phyloP scores from a whole-genome alignment of 2,113 vertebrate species.

The Rhynchopsitta pachyrhyncha region DNA sequence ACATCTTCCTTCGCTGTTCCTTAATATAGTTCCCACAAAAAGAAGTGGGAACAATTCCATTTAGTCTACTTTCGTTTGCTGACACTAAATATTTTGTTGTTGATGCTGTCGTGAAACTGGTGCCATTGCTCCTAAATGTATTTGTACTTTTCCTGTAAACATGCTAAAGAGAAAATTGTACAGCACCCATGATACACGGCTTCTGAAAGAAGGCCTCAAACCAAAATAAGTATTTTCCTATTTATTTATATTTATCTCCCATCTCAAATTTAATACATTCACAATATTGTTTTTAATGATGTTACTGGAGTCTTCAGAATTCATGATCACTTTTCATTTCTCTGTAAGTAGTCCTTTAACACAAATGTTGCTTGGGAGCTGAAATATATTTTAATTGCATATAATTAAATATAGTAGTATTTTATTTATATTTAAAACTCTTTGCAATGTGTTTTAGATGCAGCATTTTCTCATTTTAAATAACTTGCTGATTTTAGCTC shows the following conservation, averaged over 20 bases:
- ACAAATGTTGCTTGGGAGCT: background rate
- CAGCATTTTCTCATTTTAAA: background rate
- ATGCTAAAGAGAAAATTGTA: background rate
- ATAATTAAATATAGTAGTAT: background rate
- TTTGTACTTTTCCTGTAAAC: background rate
- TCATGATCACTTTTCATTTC: background rate
- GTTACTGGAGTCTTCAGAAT: background rate
- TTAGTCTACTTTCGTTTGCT: background rate
- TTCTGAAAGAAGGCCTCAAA: background rate
- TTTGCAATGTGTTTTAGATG: background rate
- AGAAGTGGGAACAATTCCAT: background rate
- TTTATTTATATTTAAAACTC: background rate
- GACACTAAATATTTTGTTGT: background rate
- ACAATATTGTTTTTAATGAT: background rate
- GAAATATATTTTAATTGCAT: background rate
- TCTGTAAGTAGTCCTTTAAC: background rate
- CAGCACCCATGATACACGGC: background rate
- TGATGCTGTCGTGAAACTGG: background rate
- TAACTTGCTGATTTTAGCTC: background rate
- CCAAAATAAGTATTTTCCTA: background rate
- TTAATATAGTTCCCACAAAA: background rate
- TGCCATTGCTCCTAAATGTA: background rate
- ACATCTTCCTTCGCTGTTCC: background rate
- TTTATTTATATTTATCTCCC: background rate
- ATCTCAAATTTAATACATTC: constrained; percentile 15